Evolutionary conservation across 1,140 invertebrate genomes (phyloP).

Genomic region (Aphaenogaster floridana): DNA sequence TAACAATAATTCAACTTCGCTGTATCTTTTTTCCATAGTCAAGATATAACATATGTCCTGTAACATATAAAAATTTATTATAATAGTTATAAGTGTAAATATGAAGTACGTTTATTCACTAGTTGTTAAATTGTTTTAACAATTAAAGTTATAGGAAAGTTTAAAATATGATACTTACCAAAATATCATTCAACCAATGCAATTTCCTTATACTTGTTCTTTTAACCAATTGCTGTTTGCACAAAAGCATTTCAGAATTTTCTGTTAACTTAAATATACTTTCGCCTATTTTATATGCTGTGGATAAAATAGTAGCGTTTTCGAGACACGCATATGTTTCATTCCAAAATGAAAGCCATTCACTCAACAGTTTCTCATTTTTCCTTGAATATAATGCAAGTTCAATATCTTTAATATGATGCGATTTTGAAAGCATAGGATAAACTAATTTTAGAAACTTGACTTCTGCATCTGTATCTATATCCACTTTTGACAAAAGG

Average conservation of each 20-base stretch:
- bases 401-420: slow-evolving; percentile 77
- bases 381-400: slow-evolving; percentile 81
- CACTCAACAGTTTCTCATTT: slow-evolving; percentile 74
- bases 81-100: slow-evolving; percentile 28
- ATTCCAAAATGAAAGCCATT: slow-evolving; percentile 79
- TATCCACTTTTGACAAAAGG: slow-evolving; percentile 80
- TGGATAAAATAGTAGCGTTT: slow-evolving; percentile 62
- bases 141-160: slow-evolving; percentile 18
- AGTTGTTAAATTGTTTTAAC: not conserved
- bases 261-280: slow-evolving; percentile 73
- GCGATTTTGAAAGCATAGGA: slow-evolving; percentile 71
- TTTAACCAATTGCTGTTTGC: slow-evolving; percentile 77
- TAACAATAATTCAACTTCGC: slow-evolving; percentile 74
- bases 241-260: slow-evolving; percentile 55
- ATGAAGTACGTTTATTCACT: slow-evolving; percentile 10
- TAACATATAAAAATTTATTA: slow-evolving; percentile 61
- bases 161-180: slow-evolving; percentile 72
- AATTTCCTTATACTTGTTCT: slow-evolving; percentile 73
- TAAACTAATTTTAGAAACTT: slow-evolving; percentile 74
- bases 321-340: slow-evolving; percentile 64
- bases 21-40: slow-evolving; percentile 70
- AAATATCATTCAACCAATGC: slow-evolving; percentile 82
- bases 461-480: slow-evolving; percentile 72
- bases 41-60: slow-evolving; percentile 79
- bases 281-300: slow-evolving; percentile 75